These are phyloP conservation scores for Vulpes ferrilata DNA, from an alignment of 2,113 vertebrate genomes.

Conservation along the genomic window DNA sequence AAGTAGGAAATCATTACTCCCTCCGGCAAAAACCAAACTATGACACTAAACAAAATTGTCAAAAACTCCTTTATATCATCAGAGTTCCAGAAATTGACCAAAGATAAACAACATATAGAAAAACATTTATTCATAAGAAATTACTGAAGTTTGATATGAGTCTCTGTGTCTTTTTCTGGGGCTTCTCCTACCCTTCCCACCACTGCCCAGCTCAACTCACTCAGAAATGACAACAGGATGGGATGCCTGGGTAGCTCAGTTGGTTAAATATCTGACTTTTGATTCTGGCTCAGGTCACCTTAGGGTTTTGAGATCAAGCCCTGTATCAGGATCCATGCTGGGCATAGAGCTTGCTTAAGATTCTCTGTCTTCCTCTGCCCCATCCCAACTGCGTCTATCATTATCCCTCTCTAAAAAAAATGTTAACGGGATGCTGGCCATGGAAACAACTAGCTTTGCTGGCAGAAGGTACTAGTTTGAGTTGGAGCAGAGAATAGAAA, in stretches of 20 bases:
- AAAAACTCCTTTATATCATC: background rate
- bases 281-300: too few species aligned
- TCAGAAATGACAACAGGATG: background rate
- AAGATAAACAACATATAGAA: background rate
- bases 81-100: background rate
- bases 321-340: background rate
- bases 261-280: too few species aligned
- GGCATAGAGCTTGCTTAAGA: background rate
- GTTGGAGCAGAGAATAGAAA: background rate
- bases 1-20: background rate
- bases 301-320: too few species aligned
- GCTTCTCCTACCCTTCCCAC: too few species aligned
- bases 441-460: background rate
- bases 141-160: background rate
- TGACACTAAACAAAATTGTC: background rate
- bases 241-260: too few species aligned
- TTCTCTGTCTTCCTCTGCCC: background rate
- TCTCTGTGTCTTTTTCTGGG: background rate
- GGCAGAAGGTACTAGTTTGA: background rate
- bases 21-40: background rate
- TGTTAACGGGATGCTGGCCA: background rate
- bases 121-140: background rate
- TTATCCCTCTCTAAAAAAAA: background rate
- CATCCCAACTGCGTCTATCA: background rate
- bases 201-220: background rate